Conservation (phyloP, 2,113 vertebrate species). For the Microcebus griseorufus region DNA sequence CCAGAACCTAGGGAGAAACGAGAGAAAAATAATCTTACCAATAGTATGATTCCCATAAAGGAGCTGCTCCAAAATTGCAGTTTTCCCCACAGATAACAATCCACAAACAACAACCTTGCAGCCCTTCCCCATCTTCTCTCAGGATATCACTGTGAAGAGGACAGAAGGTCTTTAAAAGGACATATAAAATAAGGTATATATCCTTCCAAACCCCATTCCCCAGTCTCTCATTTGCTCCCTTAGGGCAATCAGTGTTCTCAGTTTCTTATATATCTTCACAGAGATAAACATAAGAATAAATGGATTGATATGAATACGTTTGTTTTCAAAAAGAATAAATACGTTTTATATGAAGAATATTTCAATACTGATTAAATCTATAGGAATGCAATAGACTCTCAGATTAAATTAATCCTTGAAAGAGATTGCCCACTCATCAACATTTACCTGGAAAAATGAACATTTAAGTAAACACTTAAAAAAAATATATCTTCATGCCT, state of each 20-base stretch:
- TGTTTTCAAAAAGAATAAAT: background rate
- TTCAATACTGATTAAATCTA: background rate
- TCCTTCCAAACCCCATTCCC: background rate
- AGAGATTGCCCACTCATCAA: background rate
- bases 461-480: conserved; percentile 20
- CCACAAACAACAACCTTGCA: conserved; percentile 97
- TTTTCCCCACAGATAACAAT: conserved; percentile 94
- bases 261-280: background rate
- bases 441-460: background rate
- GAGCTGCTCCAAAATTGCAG: conserved; percentile 94
- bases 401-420: background rate
- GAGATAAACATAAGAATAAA: background rate
- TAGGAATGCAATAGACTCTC: background rate
- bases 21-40: conserved; percentile 86
- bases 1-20: background rate
- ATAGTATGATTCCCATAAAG: conserved; percentile 92
- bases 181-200: background rate
- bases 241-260: background rate
- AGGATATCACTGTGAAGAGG: conserved; percentile 38
- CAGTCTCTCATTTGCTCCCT: background rate
- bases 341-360: background rate
- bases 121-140: conserved; percentile 92
- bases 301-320: background rate
- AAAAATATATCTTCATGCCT: background rate
- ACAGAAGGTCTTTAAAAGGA: background rate